Evolutionary conservation across 1,140 invertebrate genomes (phyloP).

Genomic region (Pentalonia nigronervosa): DNA sequence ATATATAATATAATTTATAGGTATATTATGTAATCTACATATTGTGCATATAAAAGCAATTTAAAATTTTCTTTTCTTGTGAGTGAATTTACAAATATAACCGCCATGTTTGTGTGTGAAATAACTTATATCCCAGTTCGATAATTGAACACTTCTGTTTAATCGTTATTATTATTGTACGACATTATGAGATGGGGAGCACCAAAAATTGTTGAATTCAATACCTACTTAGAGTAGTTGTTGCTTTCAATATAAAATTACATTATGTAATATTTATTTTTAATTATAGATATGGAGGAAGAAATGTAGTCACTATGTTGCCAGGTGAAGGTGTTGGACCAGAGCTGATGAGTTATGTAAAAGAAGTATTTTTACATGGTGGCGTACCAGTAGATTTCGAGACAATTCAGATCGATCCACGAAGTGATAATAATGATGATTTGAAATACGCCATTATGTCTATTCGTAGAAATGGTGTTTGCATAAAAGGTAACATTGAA

Average conservation of each 20-base stretch:
- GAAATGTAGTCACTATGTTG: slow-evolving; percentile 91
- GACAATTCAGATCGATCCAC: slow-evolving; percentile 87
- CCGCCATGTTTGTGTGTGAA: too few relatives aligned
- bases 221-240: background rate
- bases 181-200: background rate
- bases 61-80: too few relatives aligned
- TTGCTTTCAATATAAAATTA: background rate
- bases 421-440: slow-evolving; percentile 83
- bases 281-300: slow-evolving; percentile 83
- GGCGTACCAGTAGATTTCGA: slow-evolving; percentile 98
- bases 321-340: slow-evolving; percentile 95
- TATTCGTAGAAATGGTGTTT: slow-evolving; percentile 95
- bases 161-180: background rate
- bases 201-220: background rate
- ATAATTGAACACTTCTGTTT: background rate
- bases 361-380: slow-evolving; percentile 84
- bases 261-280: background rate
- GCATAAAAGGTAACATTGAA: slow-evolving; percentile 95
- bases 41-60: too few relatives aligned
- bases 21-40: too few relatives aligned
- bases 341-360: slow-evolving; percentile 90
- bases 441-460: slow-evolving; percentile 93
- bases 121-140: too few relatives aligned
- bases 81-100: too few relatives aligned
- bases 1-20: too few relatives aligned